These are phyloP conservation scores for Caerostris darwini DNA, from an alignment of 1,140 invertebrate species.

Conservation along the genomic window DNA sequence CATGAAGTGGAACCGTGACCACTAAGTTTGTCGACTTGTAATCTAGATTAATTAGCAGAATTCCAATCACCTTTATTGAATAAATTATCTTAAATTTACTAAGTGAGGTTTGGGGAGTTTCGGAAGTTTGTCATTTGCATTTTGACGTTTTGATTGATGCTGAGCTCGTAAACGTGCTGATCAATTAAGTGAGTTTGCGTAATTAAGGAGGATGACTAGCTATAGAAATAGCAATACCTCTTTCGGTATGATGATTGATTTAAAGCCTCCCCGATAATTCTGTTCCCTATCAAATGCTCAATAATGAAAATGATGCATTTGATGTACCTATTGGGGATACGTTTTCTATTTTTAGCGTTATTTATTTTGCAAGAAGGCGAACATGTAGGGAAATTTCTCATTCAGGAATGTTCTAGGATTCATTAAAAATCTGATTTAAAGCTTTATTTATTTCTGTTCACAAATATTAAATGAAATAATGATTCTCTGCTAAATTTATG, in stretches of 20 bases:
- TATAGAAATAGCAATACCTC: slow-evolving; percentile 35
- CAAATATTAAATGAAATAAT: no score
- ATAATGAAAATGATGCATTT: neutral
- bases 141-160: slow-evolving; percentile 58
- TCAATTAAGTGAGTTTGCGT: slow-evolving; percentile 48
- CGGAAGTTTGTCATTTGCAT: slow-evolving; percentile 34
- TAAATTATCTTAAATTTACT: slow-evolving; percentile 59
- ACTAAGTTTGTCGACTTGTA: slow-evolving; percentile 48
- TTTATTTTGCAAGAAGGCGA: neutral
- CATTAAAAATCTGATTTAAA: neutral
- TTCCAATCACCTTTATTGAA: slow-evolving; percentile 35
- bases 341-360: neutral
- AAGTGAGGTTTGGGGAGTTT: slow-evolving; percentile 22
- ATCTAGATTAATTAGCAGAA: slow-evolving; percentile 60
- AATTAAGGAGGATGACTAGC: slow-evolving; percentile 34
- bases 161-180: slow-evolving; percentile 9
- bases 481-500: no score
- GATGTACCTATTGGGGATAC: neutral
- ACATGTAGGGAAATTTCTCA: neutral
- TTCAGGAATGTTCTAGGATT: neutral
- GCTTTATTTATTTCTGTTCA: no score
- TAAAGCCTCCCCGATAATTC: neutral
- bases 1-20: neutral
- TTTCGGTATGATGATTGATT: slow-evolving; percentile 4
- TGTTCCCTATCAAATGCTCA: neutral